phyloP scores from a whole-genome alignment of 1,140 invertebrate genomes.

The Ceratina calcarata region DNA sequence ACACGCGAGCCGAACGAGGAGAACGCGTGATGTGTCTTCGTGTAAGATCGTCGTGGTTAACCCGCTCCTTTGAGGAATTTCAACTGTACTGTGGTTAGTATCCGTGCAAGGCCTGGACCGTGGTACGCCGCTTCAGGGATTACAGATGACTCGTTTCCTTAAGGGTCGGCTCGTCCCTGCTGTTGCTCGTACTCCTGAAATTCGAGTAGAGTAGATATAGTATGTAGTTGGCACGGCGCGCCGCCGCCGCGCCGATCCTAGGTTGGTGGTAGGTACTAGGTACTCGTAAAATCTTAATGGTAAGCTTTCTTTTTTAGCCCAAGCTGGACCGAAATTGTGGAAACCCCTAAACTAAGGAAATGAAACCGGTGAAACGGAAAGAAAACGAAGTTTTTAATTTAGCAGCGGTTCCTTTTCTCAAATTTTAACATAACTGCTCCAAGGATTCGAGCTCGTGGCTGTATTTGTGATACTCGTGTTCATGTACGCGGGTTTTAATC shows the following conservation, averaged over 20 bases:
- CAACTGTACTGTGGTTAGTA: constrained; percentile 23
- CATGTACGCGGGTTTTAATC: not conserved
- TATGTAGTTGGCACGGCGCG: constrained; percentile 1
- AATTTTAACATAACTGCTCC: too few relatives aligned
- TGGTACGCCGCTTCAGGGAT: constrained; percentile 44
- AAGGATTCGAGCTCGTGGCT: not conserved
- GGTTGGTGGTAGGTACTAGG: too few relatives aligned
- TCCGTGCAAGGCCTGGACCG: constrained; percentile 19
- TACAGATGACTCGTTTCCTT: constrained; percentile 52
- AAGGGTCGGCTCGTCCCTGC: constrained; percentile 28
- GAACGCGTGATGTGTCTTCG: constrained; percentile 17
- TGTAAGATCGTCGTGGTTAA: constrained; percentile 40
- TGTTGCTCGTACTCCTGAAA: constrained; percentile 42
- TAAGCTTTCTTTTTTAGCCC: constrained; percentile 38
- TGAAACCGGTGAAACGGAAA: not conserved
- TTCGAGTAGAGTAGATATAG: constrained; percentile 56
- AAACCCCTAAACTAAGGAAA: not conserved
- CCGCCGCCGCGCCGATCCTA: not conserved
- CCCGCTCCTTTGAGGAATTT: constrained; percentile 59
- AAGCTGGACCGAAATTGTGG: not conserved
- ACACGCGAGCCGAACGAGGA: too few relatives aligned
- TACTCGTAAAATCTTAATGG: constrained; percentile 47
- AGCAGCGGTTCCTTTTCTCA: not conserved
- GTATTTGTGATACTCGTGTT: not conserved
- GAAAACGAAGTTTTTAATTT: not conserved